Base-by-base conservation (phyloP, 2,797 vertebrate genomes). In the Anguilla megastoma region DNA sequence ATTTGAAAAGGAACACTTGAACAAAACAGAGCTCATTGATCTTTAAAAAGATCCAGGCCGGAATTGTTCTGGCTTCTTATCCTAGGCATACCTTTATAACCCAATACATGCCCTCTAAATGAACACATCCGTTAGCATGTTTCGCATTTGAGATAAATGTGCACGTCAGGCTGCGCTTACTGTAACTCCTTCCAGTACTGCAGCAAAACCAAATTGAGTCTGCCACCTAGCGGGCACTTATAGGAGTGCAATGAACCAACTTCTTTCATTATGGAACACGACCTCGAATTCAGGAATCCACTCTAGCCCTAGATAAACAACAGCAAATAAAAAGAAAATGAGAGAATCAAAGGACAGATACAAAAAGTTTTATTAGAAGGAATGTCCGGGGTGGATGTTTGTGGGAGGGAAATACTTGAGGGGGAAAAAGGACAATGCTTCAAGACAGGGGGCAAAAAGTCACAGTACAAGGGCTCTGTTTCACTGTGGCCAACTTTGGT, bases 221-320 rank as follows among this genome's bases (percentile, higher is more conserved):
- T 14, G 84, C 93, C 95, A 94, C 91, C 94, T 93, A 92, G 93
- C 92, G 93, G 93, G 84, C 5, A 41, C 85, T 0, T 54, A 80
- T 50, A 80, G 21, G 7, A 92, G 27, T 33, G 36, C 52, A 85
- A 58, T 4, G 60, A 71, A 60, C 8, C 10, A n/a, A 41, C 21
- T n/a, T 14, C 63, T 18, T 6, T 5, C 63, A 69, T 63, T 16
- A 21, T 63, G 58, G 58, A 63, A 24, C 58, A 63, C 58, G 18
- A 6, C n/a, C 54, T 7, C 12, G 2, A 33, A 41, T 48, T 60
- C 1, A 45, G 18, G 30, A 45, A 63, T 27, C 1, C 27, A 33
- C 84, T 85, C 50, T 8, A 7, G 3, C 12, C 36, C 14, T 41
- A 85, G 2, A 58, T 54, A 9, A 85, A 16, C 9, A 58, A 12